Percentiles rank a stretch among this genome's conserved stretches.
Conservation (phyloP, 2,113 vertebrate genomes). For the Dasyurus viverrinus region DNA sequence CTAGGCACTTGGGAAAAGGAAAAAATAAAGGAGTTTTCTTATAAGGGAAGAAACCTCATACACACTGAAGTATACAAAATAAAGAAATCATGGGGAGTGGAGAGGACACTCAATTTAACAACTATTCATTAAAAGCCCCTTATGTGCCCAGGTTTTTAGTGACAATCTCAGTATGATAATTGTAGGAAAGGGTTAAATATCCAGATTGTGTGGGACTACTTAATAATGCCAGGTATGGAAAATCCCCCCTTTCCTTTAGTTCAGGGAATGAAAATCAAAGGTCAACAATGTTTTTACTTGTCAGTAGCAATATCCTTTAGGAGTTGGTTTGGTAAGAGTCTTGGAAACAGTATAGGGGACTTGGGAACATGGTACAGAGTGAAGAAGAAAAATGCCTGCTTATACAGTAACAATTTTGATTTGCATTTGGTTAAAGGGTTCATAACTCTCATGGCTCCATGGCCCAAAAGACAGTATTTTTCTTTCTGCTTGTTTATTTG, state of each 20-base stretch:
- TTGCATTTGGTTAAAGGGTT: not conserved
- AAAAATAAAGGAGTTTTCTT: not conserved
- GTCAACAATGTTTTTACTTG: not conserved
- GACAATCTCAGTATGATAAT: not conserved
- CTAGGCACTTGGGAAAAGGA: not conserved
- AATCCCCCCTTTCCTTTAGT: not conserved
- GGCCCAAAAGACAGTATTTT: not conserved
- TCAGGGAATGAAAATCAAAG: not conserved
- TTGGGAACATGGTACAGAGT: not conserved
- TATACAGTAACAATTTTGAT: not conserved
- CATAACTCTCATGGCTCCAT: not conserved
- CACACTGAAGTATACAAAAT: not conserved
- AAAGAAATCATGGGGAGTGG: not conserved
- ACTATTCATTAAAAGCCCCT: not conserved
- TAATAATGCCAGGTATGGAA: not conserved
- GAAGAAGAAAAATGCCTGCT: not conserved
- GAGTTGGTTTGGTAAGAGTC: not conserved
- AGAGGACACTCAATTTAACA: not conserved
- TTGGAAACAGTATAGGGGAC: not conserved
- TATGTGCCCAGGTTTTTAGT: not conserved
- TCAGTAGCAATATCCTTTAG: not conserved
- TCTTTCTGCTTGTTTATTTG: conserved; percentile 57
- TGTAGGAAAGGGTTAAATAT: not conserved
- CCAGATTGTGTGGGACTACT: not conserved
- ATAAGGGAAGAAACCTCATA: not conserved